These are phyloP conservation scores for Eurypyga helias DNA, from an alignment of 2,113 vertebrate species.

Conservation along the genomic window DNA sequence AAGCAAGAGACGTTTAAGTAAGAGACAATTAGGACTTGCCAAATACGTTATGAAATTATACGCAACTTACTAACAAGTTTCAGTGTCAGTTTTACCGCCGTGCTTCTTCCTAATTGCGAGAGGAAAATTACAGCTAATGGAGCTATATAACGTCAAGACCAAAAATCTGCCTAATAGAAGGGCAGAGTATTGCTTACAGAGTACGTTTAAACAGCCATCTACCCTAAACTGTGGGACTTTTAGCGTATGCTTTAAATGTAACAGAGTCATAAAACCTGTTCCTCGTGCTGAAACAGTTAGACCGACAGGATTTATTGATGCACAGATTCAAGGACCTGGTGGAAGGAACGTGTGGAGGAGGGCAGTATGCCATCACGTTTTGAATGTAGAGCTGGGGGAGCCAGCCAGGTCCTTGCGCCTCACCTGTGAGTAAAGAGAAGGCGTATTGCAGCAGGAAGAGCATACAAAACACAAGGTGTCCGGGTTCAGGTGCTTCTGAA, in stretches of 20 bases:
- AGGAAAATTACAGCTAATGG: constrained; percentile 28
- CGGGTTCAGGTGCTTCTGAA: not conserved
- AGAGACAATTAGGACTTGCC: constrained; percentile 75
- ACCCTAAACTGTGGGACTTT: not conserved
- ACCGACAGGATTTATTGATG: not conserved
- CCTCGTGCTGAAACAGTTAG: not conserved
- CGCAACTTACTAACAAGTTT: constrained; percentile 70
- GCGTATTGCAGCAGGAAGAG: not conserved
- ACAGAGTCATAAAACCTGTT: not conserved
- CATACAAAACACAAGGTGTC: fast-evolving
- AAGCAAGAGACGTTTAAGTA: constrained; percentile 65
- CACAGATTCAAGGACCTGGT: not conserved
- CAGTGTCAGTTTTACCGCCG: constrained; percentile 46
- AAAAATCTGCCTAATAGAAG: not conserved
- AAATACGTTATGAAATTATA: constrained; percentile 70
- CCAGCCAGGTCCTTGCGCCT: not conserved
- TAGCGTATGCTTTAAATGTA: not conserved
- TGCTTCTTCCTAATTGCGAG: constrained; percentile 21
- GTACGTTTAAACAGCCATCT: not conserved
- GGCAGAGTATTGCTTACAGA: not conserved
- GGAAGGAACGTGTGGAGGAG: not conserved
- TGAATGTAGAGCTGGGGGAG: not conserved
- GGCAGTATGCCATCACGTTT: fast-evolving
- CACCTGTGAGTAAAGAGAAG: not conserved
- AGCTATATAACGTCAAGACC: not conserved